Evolutionary conservation across 2,113 vertebrate species (phyloP).

Genomic region (Alouatta palliata): DNA sequence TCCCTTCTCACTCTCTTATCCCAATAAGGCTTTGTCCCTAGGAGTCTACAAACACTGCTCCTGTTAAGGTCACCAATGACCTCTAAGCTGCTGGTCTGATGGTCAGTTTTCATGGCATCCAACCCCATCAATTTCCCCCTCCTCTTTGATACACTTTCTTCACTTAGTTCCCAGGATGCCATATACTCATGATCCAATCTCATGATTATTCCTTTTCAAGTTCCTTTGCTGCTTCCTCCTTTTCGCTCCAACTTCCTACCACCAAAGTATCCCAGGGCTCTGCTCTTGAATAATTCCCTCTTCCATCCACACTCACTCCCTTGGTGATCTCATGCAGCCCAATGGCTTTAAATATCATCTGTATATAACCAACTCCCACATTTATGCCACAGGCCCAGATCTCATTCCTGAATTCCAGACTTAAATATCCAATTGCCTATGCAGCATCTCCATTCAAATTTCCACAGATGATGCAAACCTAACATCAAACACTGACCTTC

Average conservation of each 20-base stretch:
- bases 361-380: not conserved
- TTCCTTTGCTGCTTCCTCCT: not conserved
- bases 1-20: not conserved
- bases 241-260: not conserved
- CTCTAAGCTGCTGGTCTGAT: not conserved
- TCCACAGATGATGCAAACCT: not conserved
- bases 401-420: not conserved
- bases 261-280: not conserved
- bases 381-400: not conserved
- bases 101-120: not conserved
- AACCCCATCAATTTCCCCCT: fast-evolving
- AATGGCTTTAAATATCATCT: conserved; percentile 5
- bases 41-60: not conserved
- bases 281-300: not conserved
- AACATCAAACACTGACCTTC: not conserved
- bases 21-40: not conserved
- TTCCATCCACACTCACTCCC: not conserved
- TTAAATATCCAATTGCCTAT: not conserved
- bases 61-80: not conserved
- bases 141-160: not conserved
- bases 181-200: not conserved
- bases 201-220: not conserved
- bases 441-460: not conserved
- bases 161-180: not conserved
- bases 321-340: not conserved